Conservation (phyloP, 2,797 vertebrate species). For the Gallinago stenura region DNA sequence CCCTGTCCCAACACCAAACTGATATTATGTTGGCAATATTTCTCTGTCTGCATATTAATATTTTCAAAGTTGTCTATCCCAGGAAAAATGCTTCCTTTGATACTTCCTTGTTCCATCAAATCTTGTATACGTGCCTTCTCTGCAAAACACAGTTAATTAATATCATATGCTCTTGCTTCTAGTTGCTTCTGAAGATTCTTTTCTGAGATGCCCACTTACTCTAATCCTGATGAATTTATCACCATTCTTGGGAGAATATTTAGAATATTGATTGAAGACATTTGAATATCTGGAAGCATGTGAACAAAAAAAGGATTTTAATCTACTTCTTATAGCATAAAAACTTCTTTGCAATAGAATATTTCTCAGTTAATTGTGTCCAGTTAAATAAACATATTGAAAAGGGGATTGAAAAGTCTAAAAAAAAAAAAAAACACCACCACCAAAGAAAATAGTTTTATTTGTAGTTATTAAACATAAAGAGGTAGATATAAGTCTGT, state of each 20-base stretch:
- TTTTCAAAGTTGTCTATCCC: neutral
- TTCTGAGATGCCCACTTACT: neutral
- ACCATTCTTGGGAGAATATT: neutral
- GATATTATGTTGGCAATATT: neutral
- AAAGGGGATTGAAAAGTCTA: neutral
- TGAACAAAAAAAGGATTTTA: neutral
- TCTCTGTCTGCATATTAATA: neutral
- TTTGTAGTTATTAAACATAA: neutral
- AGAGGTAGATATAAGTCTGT: neutral
- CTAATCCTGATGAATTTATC: neutral
- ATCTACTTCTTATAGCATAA: neutral
- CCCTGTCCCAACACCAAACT: neutral
- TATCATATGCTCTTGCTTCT: neutral
- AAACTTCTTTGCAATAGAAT: neutral
- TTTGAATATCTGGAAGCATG: neutral
- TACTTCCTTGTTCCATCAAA: neutral
- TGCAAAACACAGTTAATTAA: neutral
- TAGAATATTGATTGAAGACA: neutral
- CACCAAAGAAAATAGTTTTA: neutral
- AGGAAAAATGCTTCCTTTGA: neutral
- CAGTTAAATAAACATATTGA: neutral
- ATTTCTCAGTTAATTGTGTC: neutral
- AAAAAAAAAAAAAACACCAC: neutral
- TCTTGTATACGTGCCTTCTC: neutral
- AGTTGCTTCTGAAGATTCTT: neutral